These are phyloP conservation scores for Antheraea assamensis DNA, from an alignment of 2,888 invertebrate genomes.

Conservation along the genomic window DNA sequence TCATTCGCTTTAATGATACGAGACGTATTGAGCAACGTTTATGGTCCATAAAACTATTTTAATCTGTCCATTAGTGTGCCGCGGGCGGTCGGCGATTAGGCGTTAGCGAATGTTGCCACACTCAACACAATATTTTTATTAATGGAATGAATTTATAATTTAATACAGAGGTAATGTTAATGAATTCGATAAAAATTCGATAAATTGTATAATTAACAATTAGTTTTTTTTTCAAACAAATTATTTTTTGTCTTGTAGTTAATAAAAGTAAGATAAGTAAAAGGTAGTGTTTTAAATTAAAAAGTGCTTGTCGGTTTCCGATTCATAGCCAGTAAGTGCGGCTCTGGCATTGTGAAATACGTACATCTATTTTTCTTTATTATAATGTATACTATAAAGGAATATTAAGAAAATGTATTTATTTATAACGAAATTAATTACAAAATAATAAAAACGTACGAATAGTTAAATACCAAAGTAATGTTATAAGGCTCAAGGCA, in stretches of 20 bases:
- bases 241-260: neutral
- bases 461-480: too few relatives aligned
- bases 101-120: conserved; percentile 50
- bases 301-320: neutral
- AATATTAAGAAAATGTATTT: too few relatives aligned
- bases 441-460: too few relatives aligned
- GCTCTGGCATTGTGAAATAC: neutral
- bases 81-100: conserved; percentile 68
- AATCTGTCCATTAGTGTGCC: conserved; percentile 73
- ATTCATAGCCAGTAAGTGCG: neutral
- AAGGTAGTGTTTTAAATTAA: neutral
- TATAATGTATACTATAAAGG: too few relatives aligned
- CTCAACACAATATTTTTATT: conserved; percentile 36
- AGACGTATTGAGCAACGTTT: conserved; percentile 46
- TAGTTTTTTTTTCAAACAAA: neutral
- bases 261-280: neutral
- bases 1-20: conserved; percentile 19
- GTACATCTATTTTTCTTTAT: too few relatives aligned
- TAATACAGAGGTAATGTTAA: conserved; percentile 13
- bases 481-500: too few relatives aligned
- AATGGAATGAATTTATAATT: conserved; percentile 33
- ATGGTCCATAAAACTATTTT: conserved; percentile 73
- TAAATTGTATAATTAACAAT: neutral
- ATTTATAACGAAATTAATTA: too few relatives aligned
- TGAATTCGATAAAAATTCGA: conserved; percentile 18